Evolutionary conservation across 1,140 invertebrate species (phyloP).

Genomic region (Ostrea edulis): DNA sequence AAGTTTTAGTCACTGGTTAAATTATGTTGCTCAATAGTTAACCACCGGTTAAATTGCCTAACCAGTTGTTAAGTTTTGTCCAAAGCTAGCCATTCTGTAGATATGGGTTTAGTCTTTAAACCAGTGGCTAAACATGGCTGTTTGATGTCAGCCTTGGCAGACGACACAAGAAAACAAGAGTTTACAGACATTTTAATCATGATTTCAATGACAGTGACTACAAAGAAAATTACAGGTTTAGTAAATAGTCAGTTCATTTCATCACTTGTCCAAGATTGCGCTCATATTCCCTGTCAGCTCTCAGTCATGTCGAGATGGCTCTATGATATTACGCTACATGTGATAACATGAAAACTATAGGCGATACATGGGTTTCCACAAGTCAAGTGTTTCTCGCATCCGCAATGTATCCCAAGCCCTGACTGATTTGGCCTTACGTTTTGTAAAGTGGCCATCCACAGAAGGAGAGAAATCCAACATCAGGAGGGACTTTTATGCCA

Average conservation of each 20-base stretch:
- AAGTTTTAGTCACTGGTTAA: too few relatives aligned
- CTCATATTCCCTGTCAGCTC: not conserved
- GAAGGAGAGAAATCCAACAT: not conserved
- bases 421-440: not conserved
- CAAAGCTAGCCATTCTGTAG: constrained; percentile 6
- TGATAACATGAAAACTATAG: constrained; percentile 19
- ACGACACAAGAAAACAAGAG: not conserved
- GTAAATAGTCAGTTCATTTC: not conserved
- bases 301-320: constrained; percentile 9
- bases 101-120: constrained; percentile 8
- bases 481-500: constrained; percentile 31
- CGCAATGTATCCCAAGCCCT: constrained; percentile 28
- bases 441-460: constrained; percentile 25
- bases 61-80: not conserved
- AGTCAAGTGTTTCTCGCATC: not conserved
- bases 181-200: constrained; percentile 16
- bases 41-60: constrained; percentile 17
- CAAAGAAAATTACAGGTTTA: not conserved
- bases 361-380: constrained; percentile 40
- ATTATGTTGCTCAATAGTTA: not conserved
- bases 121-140: constrained; percentile 28
- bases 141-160: not conserved
- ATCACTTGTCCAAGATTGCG: not conserved
- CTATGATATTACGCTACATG: constrained; percentile 34
- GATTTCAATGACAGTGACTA: not conserved